phyloP scores from a whole-genome alignment of 2,797 vertebrate species.

The Geotrypetes seraphini region DNA sequence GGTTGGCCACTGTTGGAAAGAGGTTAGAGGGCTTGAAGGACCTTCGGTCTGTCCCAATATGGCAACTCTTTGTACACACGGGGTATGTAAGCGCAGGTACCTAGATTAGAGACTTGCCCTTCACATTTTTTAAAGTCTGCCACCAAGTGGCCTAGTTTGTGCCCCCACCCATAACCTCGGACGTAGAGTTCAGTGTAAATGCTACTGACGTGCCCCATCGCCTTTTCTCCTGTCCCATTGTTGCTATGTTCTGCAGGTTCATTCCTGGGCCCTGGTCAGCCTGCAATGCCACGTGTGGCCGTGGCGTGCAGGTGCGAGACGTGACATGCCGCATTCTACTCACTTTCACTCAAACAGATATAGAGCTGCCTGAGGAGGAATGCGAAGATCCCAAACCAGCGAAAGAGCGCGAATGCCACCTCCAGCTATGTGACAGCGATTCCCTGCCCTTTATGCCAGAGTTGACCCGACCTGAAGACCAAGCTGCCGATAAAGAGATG shows the following conservation, averaged over 20 bases:
- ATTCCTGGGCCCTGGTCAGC: conserved; percentile 78
- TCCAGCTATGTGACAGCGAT: conserved; percentile 44
- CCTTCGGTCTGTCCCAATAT: no score
- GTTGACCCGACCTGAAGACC: conserved; percentile 7
- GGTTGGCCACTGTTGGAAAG: no score
- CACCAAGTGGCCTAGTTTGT: no score
- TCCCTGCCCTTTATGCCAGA: conserved; percentile 10
- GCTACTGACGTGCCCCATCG: neutral
- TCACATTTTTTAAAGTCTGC: no score
- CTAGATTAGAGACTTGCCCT: no score
- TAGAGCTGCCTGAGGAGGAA: conserved; percentile 80
- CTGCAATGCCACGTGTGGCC: conserved; percentile 75
- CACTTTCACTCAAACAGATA: conserved; percentile 70
- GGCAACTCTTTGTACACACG: no score
- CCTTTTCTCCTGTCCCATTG: neutral
- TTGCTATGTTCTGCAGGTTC: conserved; percentile 57
- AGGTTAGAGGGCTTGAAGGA: no score
- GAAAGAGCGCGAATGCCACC: conserved; percentile 54
- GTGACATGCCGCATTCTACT: conserved; percentile 76
- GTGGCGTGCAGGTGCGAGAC: conserved; percentile 60
- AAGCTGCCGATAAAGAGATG: conserved; percentile 21
- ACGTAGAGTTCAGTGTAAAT: neutral
- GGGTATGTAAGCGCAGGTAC: no score
- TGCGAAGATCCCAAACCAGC: conserved; percentile 58
- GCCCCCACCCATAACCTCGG: no score